Percentiles rank a stretch among this genome's conserved stretches.
These are phyloP conservation scores for Pterocles burchelli DNA, from an alignment of 2,113 vertebrate genomes.

Conservation along the genomic window DNA sequence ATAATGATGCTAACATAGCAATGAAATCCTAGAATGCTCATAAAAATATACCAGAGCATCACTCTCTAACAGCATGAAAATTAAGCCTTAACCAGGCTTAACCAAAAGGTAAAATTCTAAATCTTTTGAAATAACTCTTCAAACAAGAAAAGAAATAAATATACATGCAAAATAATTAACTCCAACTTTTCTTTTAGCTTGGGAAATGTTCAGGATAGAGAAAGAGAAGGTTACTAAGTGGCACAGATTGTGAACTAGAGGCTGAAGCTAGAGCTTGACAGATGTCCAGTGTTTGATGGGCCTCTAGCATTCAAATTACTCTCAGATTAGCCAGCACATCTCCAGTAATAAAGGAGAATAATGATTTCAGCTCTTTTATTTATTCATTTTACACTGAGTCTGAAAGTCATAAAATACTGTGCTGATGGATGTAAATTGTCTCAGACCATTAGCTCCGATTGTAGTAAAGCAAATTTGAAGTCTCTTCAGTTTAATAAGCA, in stretches of 20 bases:
- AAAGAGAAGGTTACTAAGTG: neutral
- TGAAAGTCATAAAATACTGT: constrained; percentile 65
- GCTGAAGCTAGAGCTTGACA: constrained; percentile 59
- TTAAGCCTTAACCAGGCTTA: neutral
- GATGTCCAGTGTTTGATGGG: constrained; percentile 59
- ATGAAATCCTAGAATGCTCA: neutral
- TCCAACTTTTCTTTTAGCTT: neutral
- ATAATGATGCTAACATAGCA: neutral
- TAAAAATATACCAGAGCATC: neutral
- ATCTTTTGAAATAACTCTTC: neutral
- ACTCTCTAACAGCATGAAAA: neutral
- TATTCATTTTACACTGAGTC: constrained; percentile 69
- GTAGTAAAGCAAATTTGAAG: constrained; percentile 66
- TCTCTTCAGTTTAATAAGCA: constrained; percentile 72
- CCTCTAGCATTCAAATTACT: constrained; percentile 50
- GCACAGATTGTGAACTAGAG: constrained; percentile 47
- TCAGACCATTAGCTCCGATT: constrained; percentile 74
- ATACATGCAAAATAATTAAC: neutral
- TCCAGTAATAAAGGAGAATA: constrained; percentile 61
- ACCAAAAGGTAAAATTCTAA: neutral
- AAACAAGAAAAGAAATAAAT: neutral
- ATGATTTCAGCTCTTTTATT: constrained; percentile 64
- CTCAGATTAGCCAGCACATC: constrained; percentile 49
- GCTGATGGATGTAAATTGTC: constrained; percentile 70
- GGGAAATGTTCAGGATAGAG: neutral